A percentile compares a stretch with the other conserved stretches of the same genome.
These are phyloP conservation scores for Nyctereutes procyonoides DNA, from an alignment of 2,113 vertebrate species.

Conservation along the genomic window DNA sequence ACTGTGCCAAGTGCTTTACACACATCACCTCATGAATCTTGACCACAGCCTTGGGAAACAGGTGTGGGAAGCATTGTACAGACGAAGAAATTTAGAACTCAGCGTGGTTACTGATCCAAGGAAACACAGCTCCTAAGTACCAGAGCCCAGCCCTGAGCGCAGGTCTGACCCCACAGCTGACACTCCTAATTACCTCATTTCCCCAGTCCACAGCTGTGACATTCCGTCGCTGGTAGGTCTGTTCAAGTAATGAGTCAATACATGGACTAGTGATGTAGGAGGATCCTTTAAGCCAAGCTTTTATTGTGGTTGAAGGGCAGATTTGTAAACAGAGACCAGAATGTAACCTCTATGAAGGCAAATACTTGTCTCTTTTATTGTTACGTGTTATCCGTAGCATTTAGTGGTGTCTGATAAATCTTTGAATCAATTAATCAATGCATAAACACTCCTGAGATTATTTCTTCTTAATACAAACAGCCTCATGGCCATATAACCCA, in stretches of 20 bases:
- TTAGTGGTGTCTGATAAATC: conserved; percentile 8
- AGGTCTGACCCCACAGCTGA: neutral
- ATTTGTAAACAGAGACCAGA: neutral
- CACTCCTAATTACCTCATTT: neutral
- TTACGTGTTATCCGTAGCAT: neutral
- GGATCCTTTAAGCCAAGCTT: neutral
- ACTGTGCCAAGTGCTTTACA: accelerated
- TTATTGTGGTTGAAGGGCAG: neutral
- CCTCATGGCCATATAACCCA: neutral
- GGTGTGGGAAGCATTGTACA: neutral
- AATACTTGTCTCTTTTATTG: neutral
- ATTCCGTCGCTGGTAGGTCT: neutral
- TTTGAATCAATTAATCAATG: neutral
- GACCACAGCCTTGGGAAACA: neutral
- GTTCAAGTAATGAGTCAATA: neutral
- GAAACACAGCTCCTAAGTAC: neutral
- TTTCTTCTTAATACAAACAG: conserved; percentile 14
- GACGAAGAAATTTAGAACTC: neutral
- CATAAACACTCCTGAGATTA: neutral
- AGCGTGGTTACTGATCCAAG: neutral
- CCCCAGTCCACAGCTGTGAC: neutral
- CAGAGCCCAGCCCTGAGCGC: neutral
- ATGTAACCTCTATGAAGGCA: neutral
- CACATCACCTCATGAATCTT: neutral
- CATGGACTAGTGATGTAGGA: neutral